Evolutionary conservation across 2,888 invertebrate species (phyloP).

Genomic region (Drymonia ruficornis): DNA sequence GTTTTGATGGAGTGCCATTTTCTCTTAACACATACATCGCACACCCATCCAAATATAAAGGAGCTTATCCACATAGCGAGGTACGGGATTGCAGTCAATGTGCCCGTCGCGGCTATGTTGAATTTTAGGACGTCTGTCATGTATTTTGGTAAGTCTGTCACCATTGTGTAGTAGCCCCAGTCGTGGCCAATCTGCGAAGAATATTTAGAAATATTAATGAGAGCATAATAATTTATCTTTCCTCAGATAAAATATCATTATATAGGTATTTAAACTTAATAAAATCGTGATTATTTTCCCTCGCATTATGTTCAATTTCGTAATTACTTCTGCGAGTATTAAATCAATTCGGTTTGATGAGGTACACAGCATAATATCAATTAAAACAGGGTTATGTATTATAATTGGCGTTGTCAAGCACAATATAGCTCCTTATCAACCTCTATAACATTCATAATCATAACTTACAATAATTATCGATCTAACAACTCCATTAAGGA

Average conservation of each 20-base stretch:
- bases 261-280: no score
- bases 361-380: no score
- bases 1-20: conserved; percentile 84
- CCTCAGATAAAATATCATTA: no score
- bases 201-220: not conserved
- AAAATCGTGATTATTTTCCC: no score
- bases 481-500: not conserved
- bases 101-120: conserved; percentile 87
- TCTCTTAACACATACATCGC: conserved; percentile 87
- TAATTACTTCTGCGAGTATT: no score
- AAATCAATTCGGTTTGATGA: no score
- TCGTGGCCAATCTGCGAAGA: conserved; percentile 76
- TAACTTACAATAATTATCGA: not conserved
- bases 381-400: no score
- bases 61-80: conserved; percentile 89
- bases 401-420: no score
- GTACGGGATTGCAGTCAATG: conserved; percentile 87
- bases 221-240: no score
- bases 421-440: no score
- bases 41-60: conserved; percentile 87
- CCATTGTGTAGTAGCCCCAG: conserved; percentile 90
- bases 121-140: conserved; percentile 88
- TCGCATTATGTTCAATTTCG: no score
- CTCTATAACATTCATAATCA: no score
- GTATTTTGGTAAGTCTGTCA: conserved; percentile 89